These are phyloP conservation scores for Hesperia comma DNA, from an alignment of 2,888 invertebrate species.

Conservation along the genomic window DNA sequence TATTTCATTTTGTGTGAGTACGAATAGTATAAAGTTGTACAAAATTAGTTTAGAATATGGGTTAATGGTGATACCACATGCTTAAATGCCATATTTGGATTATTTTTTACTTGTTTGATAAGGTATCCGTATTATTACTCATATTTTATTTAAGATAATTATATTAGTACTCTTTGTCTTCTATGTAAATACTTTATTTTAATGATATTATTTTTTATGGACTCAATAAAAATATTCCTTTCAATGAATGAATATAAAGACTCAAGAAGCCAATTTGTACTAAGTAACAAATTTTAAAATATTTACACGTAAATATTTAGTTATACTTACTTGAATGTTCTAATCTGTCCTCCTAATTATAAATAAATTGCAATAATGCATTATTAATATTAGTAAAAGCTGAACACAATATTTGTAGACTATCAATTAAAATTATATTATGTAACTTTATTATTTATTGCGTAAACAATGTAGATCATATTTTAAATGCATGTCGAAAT, in stretches of 20 bases:
- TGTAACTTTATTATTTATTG: constrained; percentile 57
- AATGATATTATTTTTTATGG: not conserved
- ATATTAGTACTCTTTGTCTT: not conserved
- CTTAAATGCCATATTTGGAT: constrained; percentile 30
- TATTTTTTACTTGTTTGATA: constrained; percentile 16
- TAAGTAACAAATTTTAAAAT: no score
- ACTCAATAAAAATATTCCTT: no score
- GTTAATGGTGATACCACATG: constrained; percentile 28
- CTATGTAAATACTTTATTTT: constrained; percentile 7
- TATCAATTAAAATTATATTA: constrained; percentile 22
- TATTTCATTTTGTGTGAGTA: constrained; percentile 7
- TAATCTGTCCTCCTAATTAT: not conserved
- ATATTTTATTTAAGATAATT: constrained; percentile 9
- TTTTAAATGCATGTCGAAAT: constrained; percentile 49
- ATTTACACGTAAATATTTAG: no score
- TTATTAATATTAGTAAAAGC: constrained; percentile 15
- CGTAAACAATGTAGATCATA: constrained; percentile 46
- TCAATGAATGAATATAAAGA: no score
- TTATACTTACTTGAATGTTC: not conserved
- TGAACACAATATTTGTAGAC: constrained; percentile 3
- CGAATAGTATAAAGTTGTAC: constrained; percentile 27
- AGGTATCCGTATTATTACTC: constrained; percentile 4
- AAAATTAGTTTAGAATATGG: constrained; percentile 32
- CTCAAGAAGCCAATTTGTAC: no score
- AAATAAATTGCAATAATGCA: not conserved